Conservation (phyloP, 2,113 vertebrate species). For the Chaetura pelagica region DNA sequence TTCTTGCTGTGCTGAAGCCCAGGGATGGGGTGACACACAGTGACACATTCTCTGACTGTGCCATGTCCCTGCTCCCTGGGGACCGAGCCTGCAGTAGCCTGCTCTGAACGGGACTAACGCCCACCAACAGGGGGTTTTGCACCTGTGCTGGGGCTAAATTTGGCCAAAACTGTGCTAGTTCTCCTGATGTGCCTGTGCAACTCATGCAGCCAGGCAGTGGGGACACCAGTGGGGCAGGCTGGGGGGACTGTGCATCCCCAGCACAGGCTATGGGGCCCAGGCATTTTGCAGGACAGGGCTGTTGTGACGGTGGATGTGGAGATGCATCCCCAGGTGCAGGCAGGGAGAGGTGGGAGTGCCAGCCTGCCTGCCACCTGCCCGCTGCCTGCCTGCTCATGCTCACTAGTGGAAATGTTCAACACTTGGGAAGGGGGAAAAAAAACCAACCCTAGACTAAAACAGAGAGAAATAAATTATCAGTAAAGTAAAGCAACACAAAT, state of each 20-base stretch:
- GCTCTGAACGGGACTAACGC: rapidly evolving
- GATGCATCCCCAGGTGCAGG: background rate
- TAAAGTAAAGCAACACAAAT: conserved; percentile 43
- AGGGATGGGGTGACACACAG: background rate
- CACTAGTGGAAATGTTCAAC: rapidly evolving
- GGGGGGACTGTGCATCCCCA: background rate
- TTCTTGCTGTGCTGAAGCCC: background rate
- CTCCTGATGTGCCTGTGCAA: background rate
- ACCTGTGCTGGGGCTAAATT: background rate
- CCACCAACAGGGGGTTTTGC: rapidly evolving
- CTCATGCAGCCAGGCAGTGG: rapidly evolving
- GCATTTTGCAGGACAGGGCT: background rate
- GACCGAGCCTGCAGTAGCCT: background rate
- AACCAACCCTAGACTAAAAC: background rate
- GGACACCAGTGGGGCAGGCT: rapidly evolving
- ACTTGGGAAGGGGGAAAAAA: background rate
- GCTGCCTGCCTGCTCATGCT: background rate
- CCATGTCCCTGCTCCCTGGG: rapidly evolving
- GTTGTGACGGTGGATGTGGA: background rate
- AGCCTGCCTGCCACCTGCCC: background rate
- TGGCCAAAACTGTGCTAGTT: background rate
- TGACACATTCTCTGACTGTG: rapidly evolving
- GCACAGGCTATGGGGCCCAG: rapidly evolving
- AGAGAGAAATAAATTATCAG: conserved; percentile 27
- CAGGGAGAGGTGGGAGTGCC: background rate